A percentile compares a stretch with the other conserved stretches of the same genome.
Evolutionary conservation across 2,888 invertebrate species (phyloP).

Genomic region (Halictus ligatus): DNA sequence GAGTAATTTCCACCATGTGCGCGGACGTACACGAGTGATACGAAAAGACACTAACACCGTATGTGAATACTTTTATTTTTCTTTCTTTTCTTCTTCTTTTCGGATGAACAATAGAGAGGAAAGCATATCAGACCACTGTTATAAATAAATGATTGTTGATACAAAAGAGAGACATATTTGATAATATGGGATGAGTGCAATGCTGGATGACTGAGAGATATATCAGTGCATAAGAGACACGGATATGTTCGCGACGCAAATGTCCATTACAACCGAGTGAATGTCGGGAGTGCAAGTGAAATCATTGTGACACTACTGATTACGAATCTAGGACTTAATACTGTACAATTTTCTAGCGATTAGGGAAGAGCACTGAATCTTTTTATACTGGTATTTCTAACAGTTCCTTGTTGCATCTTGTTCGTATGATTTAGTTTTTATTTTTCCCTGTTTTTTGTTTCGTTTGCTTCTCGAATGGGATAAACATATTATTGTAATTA

Average conservation of each 20-base stretch:
- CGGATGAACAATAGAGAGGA: constrained; percentile 65
- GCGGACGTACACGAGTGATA: constrained; percentile 61
- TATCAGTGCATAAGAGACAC: constrained; percentile 51
- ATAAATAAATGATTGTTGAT: constrained; percentile 81
- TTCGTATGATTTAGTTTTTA: constrained; percentile 69
- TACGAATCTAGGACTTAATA: constrained; percentile 66
- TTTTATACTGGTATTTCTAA: constrained; percentile 75
- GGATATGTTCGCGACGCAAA: constrained; percentile 51
- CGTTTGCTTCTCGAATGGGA: constrained; percentile 29
- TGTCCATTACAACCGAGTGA: constrained; percentile 59
- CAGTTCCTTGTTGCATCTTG: constrained; percentile 73
- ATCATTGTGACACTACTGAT: constrained; percentile 61
- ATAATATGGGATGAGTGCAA: constrained; percentile 81
- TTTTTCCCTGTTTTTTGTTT: constrained; percentile 35
- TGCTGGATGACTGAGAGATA: constrained; percentile 68
- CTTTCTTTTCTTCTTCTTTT: constrained; percentile 34
- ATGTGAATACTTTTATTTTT: constrained; percentile 19
- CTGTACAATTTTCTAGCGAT: constrained; percentile 70
- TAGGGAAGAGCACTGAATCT: constrained; percentile 76
- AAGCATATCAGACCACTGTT: constrained; percentile 84
- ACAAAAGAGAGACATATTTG: constrained; percentile 74
- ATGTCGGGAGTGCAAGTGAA: constrained; percentile 56
- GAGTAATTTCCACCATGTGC: constrained; percentile 43
- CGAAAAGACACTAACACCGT: constrained; percentile 36
- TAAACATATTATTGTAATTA: constrained; percentile 69